These are phyloP conservation scores for Xanthostigma xanthostigma DNA, from an alignment of 2,888 invertebrate genomes.

Conservation along the genomic window DNA sequence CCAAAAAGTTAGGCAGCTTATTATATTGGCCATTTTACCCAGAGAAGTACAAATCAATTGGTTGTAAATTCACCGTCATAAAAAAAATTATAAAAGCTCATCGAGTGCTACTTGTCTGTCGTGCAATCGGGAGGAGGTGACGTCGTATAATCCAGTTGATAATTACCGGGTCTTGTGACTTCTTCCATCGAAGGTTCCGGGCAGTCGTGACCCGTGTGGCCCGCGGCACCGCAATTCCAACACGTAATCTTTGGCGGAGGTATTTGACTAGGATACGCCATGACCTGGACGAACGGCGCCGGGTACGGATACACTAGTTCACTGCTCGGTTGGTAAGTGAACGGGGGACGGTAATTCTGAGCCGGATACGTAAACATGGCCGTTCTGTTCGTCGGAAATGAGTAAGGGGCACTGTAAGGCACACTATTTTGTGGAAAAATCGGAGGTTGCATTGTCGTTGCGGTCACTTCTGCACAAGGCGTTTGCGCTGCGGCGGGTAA, in stretches of 20 bases:
- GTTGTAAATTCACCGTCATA: not conserved
- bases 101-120: constrained; percentile 4
- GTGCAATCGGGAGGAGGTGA: constrained; percentile 16
- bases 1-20: no score
- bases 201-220: constrained; percentile 75
- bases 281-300: constrained; percentile 21
- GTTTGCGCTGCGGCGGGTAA: constrained; percentile 26
- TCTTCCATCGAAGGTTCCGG: constrained; percentile 86
- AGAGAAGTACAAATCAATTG: not conserved
- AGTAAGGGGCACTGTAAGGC: constrained; percentile 21
- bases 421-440: constrained; percentile 9
- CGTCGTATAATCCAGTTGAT: constrained; percentile 44
- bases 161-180: constrained; percentile 60
- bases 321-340: constrained; percentile 35
- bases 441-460: constrained; percentile 4
- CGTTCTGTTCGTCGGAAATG: constrained; percentile 21
- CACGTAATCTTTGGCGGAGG: constrained; percentile 57
- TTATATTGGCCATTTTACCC: not conserved
- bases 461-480: constrained; percentile 14
- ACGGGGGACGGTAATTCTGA: constrained; percentile 25
- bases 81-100: not conserved
- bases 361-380: constrained; percentile 24
- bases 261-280: constrained; percentile 31
- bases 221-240: constrained; percentile 81
- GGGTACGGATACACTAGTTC: constrained; percentile 30